Evolutionary conservation across 2,113 vertebrate genomes (phyloP).

Genomic region (Lamprotornis superbus): DNA sequence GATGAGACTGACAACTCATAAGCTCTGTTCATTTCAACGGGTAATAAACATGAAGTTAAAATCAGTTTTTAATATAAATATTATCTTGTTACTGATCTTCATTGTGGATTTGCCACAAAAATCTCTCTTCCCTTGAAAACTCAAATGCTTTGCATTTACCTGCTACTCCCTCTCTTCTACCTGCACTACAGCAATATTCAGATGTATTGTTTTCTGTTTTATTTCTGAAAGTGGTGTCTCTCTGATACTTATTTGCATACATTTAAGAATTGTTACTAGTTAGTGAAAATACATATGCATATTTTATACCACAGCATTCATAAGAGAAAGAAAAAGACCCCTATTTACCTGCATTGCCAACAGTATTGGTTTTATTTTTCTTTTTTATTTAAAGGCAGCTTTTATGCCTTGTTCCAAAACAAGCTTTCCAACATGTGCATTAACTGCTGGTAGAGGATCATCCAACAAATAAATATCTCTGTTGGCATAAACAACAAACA

Average conservation of each 20-base stretch:
- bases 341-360: slow-evolving; percentile 78
- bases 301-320: not conserved
- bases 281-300: not conserved
- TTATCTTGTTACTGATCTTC: not conserved
- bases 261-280: not conserved
- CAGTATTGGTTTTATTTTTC: not conserved
- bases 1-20: not conserved
- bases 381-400: slow-evolving; percentile 61
- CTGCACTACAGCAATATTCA: not conserved
- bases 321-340: not conserved
- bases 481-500: slow-evolving; percentile 73
- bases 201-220: not conserved
- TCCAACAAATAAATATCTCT: slow-evolving; percentile 77
- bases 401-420: slow-evolving; percentile 82
- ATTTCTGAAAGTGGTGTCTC: not conserved
- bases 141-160: not conserved
- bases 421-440: slow-evolving; percentile 77
- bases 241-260: not conserved
- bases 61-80: not conserved
- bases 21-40: not conserved
- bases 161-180: not conserved
- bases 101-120: not conserved
- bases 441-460: slow-evolving; percentile 79
- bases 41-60: not conserved
- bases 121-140: not conserved